Evolutionary conservation across 2,797 vertebrate species (phyloP), one percentile per base, ranked within the genome.

Genomic region (Gephyroberyx darwinii): DNA sequence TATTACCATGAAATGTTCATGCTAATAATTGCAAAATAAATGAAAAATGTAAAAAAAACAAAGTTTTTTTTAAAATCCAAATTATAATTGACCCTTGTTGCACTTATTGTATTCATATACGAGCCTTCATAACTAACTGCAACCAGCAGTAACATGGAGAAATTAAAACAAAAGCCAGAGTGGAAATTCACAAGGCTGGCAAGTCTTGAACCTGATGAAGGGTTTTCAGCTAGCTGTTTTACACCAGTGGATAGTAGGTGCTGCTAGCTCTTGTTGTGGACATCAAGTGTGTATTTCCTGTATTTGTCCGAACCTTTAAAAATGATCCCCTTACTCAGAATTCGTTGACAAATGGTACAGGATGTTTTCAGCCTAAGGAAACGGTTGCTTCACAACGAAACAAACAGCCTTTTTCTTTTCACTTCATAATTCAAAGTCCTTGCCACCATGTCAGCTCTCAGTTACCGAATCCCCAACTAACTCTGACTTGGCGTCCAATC

Each of bases 241-340:
- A 19, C 22, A 4, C 53, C 10, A 33, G 64, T 12, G 56, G 10
- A 58, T 33, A 33, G 47, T 41, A 55, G 22, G 30, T 54, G 22
- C 33, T 59, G 7, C 57, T 22, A 55, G 51, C 47, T 9, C 53
- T 47, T 47, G 19, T 48, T 37, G 31, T 26, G 60, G 33, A 69
- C 37, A 73, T 55, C 26, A 59, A 22, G 57, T 35, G 33, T 52
- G 37, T 41, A 9, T 41, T 41, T 41, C 39, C 8, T 41, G n/a
- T 47, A 66, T 57, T 62, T 55, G 59, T 62, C 72, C 52, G 33
- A 56, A 43, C 33, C 37, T 66, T 43, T 64, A 45, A 64, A 61
- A 64, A 61, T 50, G 19, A 64, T 74, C 60, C 37, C 65, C 31
- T 61, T 37, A 51, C 3, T 37, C 17, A 51, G 20, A 73, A 58